A percentile compares a stretch with the other conserved stretches of the same genome.
phyloP scores from a whole-genome alignment of 2,888 invertebrate genomes.

The Macrosiphum euphorbiae region DNA sequence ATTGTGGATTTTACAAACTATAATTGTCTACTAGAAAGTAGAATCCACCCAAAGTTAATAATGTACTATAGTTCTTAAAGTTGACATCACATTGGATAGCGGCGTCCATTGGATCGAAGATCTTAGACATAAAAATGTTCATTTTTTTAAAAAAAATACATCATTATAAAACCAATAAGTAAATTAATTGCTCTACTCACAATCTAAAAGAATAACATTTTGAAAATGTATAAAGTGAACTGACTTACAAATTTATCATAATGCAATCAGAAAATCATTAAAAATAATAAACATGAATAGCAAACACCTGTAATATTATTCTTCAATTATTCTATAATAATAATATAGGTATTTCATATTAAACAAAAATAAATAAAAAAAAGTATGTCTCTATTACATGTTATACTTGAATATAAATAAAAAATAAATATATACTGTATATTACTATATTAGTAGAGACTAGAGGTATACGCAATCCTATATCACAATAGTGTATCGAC shows the following conservation, averaged over 20 bases:
- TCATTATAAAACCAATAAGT: not conserved
- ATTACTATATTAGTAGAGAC: too few species aligned
- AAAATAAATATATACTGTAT: too few species aligned
- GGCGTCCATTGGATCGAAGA: too few species aligned
- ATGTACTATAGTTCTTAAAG: not conserved
- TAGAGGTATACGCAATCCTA: too few species aligned
- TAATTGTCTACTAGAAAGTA: not conserved
- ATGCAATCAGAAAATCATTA: not conserved
- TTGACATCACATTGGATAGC: too few species aligned
- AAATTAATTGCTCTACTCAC: not conserved
- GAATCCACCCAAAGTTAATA: not conserved
- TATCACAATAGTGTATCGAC: too few species aligned
- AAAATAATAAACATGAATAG: not conserved
- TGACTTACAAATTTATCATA: not conserved
- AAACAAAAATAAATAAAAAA: not conserved
- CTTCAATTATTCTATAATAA: not conserved
- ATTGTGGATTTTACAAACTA: not conserved
- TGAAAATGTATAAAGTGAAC: not conserved
- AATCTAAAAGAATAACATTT: not conserved
- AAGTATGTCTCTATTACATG: too few species aligned
- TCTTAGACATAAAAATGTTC: too few species aligned
- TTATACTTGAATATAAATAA: too few species aligned
- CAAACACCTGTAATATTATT: not conserved
- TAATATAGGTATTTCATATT: too few species aligned
- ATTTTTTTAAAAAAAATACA: too few species aligned